phyloP scores from a whole-genome alignment of 92 coral and sea anemone genomes.

The Porites evermanni region DNA sequence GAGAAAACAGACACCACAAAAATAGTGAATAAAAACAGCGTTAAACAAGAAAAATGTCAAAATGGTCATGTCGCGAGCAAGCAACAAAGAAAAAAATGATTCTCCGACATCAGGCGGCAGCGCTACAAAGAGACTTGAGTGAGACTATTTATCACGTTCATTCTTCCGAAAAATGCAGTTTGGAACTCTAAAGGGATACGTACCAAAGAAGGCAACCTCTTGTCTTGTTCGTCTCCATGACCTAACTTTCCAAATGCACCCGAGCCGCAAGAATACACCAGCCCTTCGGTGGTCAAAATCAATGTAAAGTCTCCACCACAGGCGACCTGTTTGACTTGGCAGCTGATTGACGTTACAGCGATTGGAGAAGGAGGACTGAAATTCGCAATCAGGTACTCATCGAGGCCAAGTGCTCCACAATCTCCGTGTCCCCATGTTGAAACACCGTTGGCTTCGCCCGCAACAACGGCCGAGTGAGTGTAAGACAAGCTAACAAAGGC shows the following conservation, averaged over 20 bases:
- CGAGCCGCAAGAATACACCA: constrained; percentile 71
- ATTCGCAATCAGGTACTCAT: constrained; percentile 31
- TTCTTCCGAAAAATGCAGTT: too few relatives aligned
- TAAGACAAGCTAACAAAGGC: constrained; percentile 50
- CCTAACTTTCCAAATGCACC: constrained; percentile 70
- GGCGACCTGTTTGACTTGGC: constrained; percentile 61
- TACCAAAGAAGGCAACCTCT: constrained; percentile 64
- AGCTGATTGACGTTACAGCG: constrained; percentile 15
- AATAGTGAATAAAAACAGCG: too few relatives aligned
- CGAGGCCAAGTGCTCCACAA: constrained; percentile 59
- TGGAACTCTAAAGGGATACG: neutral
- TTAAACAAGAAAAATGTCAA: too few relatives aligned
- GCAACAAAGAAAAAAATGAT: too few relatives aligned
- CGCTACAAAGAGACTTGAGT: too few relatives aligned
- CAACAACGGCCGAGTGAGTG: constrained; percentile 61
- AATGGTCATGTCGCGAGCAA: too few relatives aligned
- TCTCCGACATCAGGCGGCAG: too few relatives aligned
- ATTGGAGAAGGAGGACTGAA: constrained; percentile 28
- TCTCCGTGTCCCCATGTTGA: constrained; percentile 65
- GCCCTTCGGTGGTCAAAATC: constrained; percentile 57
- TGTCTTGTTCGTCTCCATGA: constrained; percentile 64
- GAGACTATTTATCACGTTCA: too few relatives aligned
- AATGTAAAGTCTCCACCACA: constrained; percentile 74
- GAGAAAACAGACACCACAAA: too few relatives aligned
- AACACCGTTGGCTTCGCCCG: constrained; percentile 20